Evolutionary conservation across 2,113 vertebrate genomes (phyloP), one percentile per base, ranked within the genome.

Genomic region (Poeciliopsis retropinna): DNA sequence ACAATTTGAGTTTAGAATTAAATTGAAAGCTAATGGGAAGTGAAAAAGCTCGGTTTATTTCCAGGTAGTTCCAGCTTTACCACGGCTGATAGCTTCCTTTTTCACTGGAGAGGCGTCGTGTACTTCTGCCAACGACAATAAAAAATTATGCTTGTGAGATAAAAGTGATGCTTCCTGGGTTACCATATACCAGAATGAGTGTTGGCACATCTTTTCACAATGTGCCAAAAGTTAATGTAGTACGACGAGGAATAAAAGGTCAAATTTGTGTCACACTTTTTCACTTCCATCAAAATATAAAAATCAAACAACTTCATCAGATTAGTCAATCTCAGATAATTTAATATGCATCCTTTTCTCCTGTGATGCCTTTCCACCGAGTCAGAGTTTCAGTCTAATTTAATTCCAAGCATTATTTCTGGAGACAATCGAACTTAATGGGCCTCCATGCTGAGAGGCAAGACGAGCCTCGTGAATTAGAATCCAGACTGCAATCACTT

Each of bases 401-500:
- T 76, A 85, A 84, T 87, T 76, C 66, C 63, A n/a, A 39, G 68
- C 64, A 70, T 87, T 71, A 80, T 78, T 68, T 64, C 64, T 67
- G 37, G 71, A 80, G 79, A 79, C 2, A 60, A 76, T 54, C 32
- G 70, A 73, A 71, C 62, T 71, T 76, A 70, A 88, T 82, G 60
- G 69, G 64, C 64, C 73, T 62, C 67, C 81, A 77, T 73, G 70
- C 70, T 76, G 70, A 79, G 68, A 7, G 57, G 80, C 61, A 65
- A 51, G 65, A 77, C 77, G 74, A 80, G 79, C n/a, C 34, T 72
- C 27, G 72, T 54, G 65, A 75, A 72, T 86, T 82, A 73, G 63
- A 64, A 76, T 74, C 27, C 54, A 78, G 70, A 85, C 80, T 72
- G 29, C 32, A 13, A 72, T 76, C 65, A 68, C 39, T 65, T 39